Evolutionary conservation across 2,888 invertebrate species (phyloP), one percentile per base, ranked within the genome.

Genomic region (Graphium colonna): DNA sequence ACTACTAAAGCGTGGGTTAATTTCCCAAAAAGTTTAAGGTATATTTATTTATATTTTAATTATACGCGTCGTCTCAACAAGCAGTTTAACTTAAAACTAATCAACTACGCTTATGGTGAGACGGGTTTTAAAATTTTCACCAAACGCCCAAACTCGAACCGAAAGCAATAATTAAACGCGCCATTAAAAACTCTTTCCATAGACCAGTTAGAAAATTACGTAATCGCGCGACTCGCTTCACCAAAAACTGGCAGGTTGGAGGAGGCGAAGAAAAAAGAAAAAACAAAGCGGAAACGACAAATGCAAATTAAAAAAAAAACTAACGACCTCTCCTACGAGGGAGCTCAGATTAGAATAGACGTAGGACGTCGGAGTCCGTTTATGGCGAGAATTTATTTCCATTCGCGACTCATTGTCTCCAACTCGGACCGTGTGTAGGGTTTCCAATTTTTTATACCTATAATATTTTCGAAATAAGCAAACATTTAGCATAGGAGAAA

Each of bases 371-470:
- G 10, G 38, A 17, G 21, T 21, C 50, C 50, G 45, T 54, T 45
- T 54, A 41, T 50, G 54, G 54, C 36, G 54, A 36, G 13, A 44
- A 46, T 54, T 54, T 50, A 45, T 53, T 49, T 39, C 43, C 44
- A 44, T 47, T 53, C 48, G 39, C 7, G 13, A 21, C 45, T 45
- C 36, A 54, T 54, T 54, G 50, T 53, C 48, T 43, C 43, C 28
- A 38, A 28, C n/a, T 16, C 13, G 2, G 21, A 21, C 21, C 5
- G 5, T 3, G 5, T 2, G 21, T 21, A 5, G 21, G 21, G 21
- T 21, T 21, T 2, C 21, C 21, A 21, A 21, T 21, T 21, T 21
- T n/a, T n/a, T n/a, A n/a, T n/a, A n/a, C n/a, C n/a, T n/a, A n/a
- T n/a, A n/a, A n/a, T n/a, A n/a, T n/a, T n/a, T n/a, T n/a, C n/a